Evolutionary conservation across 2,797 vertebrate genomes (phyloP).

Genomic region (Trachurus trachurus): DNA sequence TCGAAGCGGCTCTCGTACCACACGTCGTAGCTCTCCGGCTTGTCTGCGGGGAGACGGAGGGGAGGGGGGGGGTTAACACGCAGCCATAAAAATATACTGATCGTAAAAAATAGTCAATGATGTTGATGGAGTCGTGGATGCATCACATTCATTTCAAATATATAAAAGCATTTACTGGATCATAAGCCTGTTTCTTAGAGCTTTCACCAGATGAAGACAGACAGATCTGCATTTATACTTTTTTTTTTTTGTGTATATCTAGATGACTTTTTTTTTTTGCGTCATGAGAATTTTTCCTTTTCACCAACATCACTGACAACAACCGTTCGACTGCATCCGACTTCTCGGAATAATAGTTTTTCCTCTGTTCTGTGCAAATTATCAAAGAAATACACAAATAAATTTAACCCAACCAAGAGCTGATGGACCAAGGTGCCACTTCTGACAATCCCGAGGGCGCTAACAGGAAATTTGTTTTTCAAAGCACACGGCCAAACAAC

Average conservation of each 20-base stretch:
- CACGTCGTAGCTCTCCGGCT: slow-evolving; percentile 96
- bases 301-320: not conserved
- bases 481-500: slow-evolving; percentile 58
- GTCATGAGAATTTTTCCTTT: not conserved
- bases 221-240: slow-evolving; percentile 1
- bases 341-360: not conserved
- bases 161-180: slow-evolving; percentile 40
- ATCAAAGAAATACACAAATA: slow-evolving; percentile 24
- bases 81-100: slow-evolving; percentile 9
- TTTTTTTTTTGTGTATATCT: not conserved
- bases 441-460: slow-evolving; percentile 35
- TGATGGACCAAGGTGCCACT: slow-evolving; percentile 33
- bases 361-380: slow-evolving; percentile 19
- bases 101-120: slow-evolving; percentile 46
- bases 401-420: not conserved
- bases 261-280: not conserved
- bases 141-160: slow-evolving; percentile 33
- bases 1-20: slow-evolving; percentile 99
- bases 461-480: slow-evolving; percentile 44
- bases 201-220: slow-evolving; percentile 24
- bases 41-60: slow-evolving; percentile 86
- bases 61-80: not conserved
- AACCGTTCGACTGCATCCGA: slow-evolving; percentile 2
- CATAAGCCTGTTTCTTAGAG: slow-evolving; percentile 21
- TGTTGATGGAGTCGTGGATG: slow-evolving; percentile 16